Evolutionary conservation across 2,113 vertebrate genomes (phyloP).

Genomic region (Craseonycteris thonglongyai): DNA sequence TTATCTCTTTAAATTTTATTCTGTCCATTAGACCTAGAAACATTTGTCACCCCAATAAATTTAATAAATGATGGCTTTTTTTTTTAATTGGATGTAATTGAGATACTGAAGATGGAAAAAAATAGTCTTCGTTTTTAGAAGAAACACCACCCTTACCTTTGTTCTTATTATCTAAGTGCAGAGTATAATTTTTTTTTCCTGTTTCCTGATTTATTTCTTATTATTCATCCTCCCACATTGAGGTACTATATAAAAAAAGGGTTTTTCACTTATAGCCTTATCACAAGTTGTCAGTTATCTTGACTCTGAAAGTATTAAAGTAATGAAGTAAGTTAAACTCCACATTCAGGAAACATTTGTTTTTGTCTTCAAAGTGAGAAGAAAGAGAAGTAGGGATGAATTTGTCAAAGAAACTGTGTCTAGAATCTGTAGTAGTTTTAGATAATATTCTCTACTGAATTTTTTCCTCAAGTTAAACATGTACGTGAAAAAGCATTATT

Average conservation of each 20-base stretch:
- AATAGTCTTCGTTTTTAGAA: not conserved
- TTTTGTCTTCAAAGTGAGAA: slow-evolving; percentile 31
- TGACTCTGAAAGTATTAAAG: not conserved
- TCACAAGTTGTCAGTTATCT: not conserved
- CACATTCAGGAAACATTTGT: not conserved
- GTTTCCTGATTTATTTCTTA: slow-evolving; percentile 16
- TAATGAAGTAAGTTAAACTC: not conserved
- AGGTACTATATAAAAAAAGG: not conserved
- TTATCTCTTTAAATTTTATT: not conserved
- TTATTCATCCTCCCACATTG: not conserved
- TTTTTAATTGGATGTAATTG: not conserved
- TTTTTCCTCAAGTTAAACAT: not conserved
- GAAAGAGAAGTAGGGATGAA: not conserved
- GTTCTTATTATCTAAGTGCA: not conserved
- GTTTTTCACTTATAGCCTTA: not conserved
- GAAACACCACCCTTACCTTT: not conserved
- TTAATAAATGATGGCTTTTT: not conserved
- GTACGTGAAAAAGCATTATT: not conserved
- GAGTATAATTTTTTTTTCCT: not conserved
- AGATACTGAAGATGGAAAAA: not conserved
- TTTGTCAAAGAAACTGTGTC: not conserved
- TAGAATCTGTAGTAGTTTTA: not conserved
- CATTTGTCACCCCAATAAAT: no score
- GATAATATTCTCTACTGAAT: not conserved
- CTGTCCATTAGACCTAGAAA: not conserved